Evolutionary conservation across 1,140 invertebrate genomes (phyloP), one percentile per base, ranked within the genome.

Genomic region (Drosophila pseudoobscura): DNA sequence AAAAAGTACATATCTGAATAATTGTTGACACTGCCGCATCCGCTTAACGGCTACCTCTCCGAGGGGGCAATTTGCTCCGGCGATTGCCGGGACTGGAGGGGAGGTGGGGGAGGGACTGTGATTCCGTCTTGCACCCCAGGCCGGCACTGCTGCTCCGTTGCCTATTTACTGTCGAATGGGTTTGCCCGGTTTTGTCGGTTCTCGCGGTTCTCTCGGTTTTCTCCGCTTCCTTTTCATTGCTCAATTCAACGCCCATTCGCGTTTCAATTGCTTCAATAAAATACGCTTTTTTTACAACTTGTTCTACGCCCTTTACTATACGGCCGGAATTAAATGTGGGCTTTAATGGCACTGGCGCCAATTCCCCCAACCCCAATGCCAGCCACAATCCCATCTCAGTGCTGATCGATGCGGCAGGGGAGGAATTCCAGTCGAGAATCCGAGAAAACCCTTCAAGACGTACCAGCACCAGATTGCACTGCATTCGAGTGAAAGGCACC

Each of bases 161-260:
- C 35, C 35, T 58, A 44, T 68, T 74, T 59, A 45, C 52, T 68
- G 59, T 39, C 22, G 53, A 63, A 61, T 78, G 58, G 52, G 49
- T 9, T 17, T 17, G 17, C 17, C 17, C 17, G 17, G 17, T 17
- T 50, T 47, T 41, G 6, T 44, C 53, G 53, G 41, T 47, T 41
- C 6, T 44, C 53, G 49, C 24, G 52, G 49, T 9, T 50, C 7
- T 50, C 9, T 44, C 53, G 49, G 41, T 26, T 26, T 26, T 26
- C 24, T 5, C 24, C 4, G 35, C 53, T 66, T 68, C 55, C 63
- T 54, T 82, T 88, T 88, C 71, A 87, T 87, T 82, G 85, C 82
- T 70, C 75, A 87, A 87, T 87, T 87, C 83, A 77, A 87, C 83
- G 83, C 83, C 83, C 83, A 88, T 88, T 83, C 78, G 78, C 83